Conservation (phyloP, 2,888 invertebrate species). For the Sepioteuthis lessoniana region DNA sequence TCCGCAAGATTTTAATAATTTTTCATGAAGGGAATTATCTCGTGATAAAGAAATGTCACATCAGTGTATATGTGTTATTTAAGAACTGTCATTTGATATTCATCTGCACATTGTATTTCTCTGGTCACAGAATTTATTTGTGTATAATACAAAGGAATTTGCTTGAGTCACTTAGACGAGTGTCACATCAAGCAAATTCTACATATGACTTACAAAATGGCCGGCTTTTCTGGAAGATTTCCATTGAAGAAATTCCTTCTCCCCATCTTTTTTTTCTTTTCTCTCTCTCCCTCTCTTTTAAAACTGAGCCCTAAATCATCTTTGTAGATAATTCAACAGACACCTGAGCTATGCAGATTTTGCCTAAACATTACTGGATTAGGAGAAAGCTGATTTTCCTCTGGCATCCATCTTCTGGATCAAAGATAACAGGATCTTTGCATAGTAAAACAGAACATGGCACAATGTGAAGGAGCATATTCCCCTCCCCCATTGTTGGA, state of each 20-base stretch:
- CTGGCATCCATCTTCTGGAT: conserved; percentile 9
- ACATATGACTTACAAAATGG: not conserved
- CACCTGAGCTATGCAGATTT: not conserved
- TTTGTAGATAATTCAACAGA: not conserved
- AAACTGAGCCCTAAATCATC: not conserved
- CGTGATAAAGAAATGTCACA: too few relatives aligned
- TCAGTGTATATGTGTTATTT: not conserved
- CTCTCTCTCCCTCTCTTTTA: not conserved
- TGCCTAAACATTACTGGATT: not conserved
- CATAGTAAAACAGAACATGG: not conserved
- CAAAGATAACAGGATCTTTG: conserved; percentile 23
- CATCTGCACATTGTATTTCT: not conserved
- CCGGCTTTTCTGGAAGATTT: not conserved
- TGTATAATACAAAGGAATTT: not conserved
- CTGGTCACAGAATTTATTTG: not conserved
- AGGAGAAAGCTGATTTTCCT: not conserved
- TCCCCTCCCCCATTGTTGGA: not conserved
- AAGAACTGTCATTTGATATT: not conserved
- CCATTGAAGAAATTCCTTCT: not conserved
- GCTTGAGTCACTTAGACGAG: not conserved
- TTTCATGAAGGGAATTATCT: too few relatives aligned
- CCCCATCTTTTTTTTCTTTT: not conserved
- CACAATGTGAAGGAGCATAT: not conserved
- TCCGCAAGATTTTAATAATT: too few relatives aligned
- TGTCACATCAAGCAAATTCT: not conserved